These are phyloP conservation scores for Lytechinus pictus DNA, from an alignment of 35 echinoderm and acorn worm species.

Conservation along the genomic window DNA sequence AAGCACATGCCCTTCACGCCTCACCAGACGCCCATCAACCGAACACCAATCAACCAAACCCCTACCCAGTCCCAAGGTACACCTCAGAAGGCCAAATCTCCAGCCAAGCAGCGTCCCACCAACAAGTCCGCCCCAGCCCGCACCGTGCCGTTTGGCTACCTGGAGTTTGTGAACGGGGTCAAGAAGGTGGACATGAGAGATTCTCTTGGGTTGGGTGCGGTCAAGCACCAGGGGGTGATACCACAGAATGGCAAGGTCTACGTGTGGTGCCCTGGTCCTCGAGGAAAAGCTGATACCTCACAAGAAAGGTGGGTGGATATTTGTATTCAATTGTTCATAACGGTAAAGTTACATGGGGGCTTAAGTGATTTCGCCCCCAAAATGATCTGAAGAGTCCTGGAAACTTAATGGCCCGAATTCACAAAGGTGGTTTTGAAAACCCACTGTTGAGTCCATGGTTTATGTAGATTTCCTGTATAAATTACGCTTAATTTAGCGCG, in stretches of 20 bases:
- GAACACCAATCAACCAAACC: neutral
- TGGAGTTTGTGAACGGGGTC: neutral
- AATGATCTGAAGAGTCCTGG: too few relatives aligned
- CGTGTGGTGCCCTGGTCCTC: neutral
- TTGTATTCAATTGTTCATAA: neutral
- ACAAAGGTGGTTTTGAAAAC: too few relatives aligned
- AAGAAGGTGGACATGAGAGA: conserved; percentile 42
- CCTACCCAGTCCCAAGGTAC: neutral
- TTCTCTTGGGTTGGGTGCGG: neutral
- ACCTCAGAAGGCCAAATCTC: conserved; percentile 9
- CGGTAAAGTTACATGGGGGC: too few relatives aligned
- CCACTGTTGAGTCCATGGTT: too few relatives aligned
- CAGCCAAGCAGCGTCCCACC: neutral
- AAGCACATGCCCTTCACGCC: neutral
- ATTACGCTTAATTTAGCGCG: too few relatives aligned
- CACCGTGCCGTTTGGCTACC: neutral
- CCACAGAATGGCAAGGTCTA: neutral
- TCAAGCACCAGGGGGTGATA: conserved; percentile 33
- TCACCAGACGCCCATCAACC: conserved; percentile 1
- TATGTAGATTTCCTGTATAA: too few relatives aligned
- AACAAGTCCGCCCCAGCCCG: conserved; percentile 36
- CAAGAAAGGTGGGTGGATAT: neutral
- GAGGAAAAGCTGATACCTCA: neutral
- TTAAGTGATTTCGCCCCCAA: too few relatives aligned
- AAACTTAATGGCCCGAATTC: too few relatives aligned